phyloP scores from a whole-genome alignment of 2,113 vertebrate genomes.

The Xerus inauris region DNA sequence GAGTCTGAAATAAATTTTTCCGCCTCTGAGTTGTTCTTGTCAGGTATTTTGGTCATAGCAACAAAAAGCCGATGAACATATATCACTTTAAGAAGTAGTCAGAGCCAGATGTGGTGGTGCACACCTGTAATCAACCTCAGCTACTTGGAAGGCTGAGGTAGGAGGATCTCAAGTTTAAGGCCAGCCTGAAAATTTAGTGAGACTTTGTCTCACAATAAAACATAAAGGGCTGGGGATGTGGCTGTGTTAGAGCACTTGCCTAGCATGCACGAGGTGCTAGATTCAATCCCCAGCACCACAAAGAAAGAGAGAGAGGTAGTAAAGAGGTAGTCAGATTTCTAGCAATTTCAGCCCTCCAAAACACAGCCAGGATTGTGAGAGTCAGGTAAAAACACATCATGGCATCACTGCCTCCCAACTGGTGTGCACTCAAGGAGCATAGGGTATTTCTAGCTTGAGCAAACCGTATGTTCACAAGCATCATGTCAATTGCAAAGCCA shows the following conservation, averaged over 20 bases:
- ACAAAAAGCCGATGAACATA: too few species aligned
- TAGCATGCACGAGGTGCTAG: neutral
- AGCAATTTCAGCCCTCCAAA: neutral
- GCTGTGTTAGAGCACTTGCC: neutral
- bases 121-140: neutral
- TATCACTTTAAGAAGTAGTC: neutral
- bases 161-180: neutral
- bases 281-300: neutral
- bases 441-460: neutral
- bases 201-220: neutral
- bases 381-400: neutral
- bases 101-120: neutral
- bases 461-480: neutral
- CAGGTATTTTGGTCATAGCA: too few species aligned
- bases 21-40: too few species aligned
- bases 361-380: neutral
- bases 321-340: neutral
- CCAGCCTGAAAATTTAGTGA: neutral
- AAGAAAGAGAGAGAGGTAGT: neutral
- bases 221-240: neutral
- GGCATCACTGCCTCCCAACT: neutral
- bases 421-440: neutral
- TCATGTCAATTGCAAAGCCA: neutral
- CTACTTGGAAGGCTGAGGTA: neutral
- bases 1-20: too few species aligned